Evolutionary conservation across 2,113 vertebrate species (phyloP).

Genomic region (Corvus cornix): DNA sequence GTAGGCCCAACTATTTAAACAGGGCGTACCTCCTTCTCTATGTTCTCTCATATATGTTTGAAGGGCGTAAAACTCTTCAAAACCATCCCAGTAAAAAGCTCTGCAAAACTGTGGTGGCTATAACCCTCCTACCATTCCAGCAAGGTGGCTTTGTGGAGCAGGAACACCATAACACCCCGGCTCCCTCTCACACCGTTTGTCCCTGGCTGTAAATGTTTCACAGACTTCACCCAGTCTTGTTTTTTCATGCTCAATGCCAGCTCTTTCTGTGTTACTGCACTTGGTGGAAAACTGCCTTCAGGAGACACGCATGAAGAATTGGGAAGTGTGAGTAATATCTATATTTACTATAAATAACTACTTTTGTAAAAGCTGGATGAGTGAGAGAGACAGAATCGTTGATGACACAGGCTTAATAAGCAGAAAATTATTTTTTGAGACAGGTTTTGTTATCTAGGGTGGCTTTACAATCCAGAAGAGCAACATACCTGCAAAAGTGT

Average conservation of each 20-base stretch:
- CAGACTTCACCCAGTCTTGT: background rate
- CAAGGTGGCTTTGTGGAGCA: background rate
- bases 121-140: background rate
- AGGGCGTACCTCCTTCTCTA: background rate
- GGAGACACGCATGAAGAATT: background rate
- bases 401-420: background rate
- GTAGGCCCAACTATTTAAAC: background rate
- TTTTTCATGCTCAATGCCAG: background rate
- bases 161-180: fast-evolving
- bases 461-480: background rate
- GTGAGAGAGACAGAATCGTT: background rate
- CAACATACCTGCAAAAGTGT: background rate
- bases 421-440: background rate
- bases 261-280: background rate
- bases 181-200: background rate
- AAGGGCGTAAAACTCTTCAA: background rate
- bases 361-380: background rate
- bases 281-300: background rate
- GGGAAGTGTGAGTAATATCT: background rate
- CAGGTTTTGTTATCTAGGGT: background rate
- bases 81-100: background rate
- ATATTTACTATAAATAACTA: background rate
- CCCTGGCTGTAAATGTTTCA: background rate
- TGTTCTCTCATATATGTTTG: background rate
- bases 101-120: background rate